Evolutionary conservation across 2,888 invertebrate species (phyloP), one percentile per base, ranked within the genome.

Genomic region (Noctuana brunneofusca): DNA sequence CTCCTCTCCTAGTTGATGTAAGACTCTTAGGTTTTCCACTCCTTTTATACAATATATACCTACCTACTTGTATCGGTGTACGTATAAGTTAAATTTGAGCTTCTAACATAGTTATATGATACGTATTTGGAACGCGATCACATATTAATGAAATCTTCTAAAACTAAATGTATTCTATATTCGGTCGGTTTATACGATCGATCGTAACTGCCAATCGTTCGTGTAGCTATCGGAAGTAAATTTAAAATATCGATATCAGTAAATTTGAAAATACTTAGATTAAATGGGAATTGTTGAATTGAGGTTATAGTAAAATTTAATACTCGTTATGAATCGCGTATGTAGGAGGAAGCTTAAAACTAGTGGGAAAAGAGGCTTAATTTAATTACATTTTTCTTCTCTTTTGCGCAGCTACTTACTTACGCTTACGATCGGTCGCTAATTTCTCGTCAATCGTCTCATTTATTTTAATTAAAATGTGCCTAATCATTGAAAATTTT

Each of bases 11-110:
- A 87, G 83, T 87, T 80, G 69, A 81, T 75, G 66, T 88, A 89
- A 88, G 85, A 76, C 82, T 84, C 84, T 89, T 89, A 88, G 87
- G 86, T 89, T 91, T 90, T 90, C 88, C 89, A 91, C 89, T 89
- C 88, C 84, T 91, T 91, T 90, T 91, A 88, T 91, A 91, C 89
- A 89, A 87, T 89, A 86, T 89, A 88, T 76, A 75, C 75, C 71
- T 75, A 75, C 75, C 69, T 81, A 84, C 79, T 82, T 81, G 74
- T 86, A 89, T 84, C 81, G 73, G 83, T 83, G 82, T 88, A 89
- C 82, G 72, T 86, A 86, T 89, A 91, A 89, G 86, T 89, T 89
- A 86, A 89, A 85, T 81, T 87, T 87, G 90, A 91, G 90, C 90
- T 90, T 90, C 84, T 88, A 87, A 75, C 71, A 83, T 86, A 87